Evolutionary conservation across 1,140 invertebrate genomes (phyloP), one percentile per base, ranked within the genome.

Genomic region (Gonioctena quinquepunctata): DNA sequence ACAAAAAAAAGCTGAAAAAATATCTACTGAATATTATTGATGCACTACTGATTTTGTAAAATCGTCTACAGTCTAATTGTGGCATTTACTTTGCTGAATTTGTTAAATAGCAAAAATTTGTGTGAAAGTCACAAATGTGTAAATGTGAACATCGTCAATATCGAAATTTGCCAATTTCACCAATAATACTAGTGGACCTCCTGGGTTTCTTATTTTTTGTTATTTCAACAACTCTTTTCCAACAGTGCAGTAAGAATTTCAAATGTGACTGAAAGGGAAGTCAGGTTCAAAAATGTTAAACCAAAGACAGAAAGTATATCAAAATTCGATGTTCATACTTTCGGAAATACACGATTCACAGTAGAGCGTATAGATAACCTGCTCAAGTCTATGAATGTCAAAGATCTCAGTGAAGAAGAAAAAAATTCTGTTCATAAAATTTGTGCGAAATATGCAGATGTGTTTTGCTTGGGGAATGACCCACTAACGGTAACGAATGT

Each of bases 401-500:
- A 71, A 42, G 57, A 74, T 66, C 60, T 79, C 52, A 75, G 75
- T 59, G 67, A 13, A 22, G 75, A 79, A 61, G 78, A 79, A 70
- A 63, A 52, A 66, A 8, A n/a, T 22, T 52, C 69, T 19, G 69
- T 74, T 49, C 66, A 73, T 56, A 72, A 68, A 69, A 74, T 78
- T 66, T 77, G 70, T 61, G 72, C 69, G 4, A 81, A 80, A 71
- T 81, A 74, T 68, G 26, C 69, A 6, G 78, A 78, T 57, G 59
- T 79, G 56, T 81, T 79, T 69, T 66, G 65, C 25, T 65, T 77
- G 52, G 65, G 68, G 19, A 75, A 73, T 63, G 80, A 81, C 52
- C 68, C 69, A 23, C 57, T 79, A 52, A 27, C 57, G 2, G 66
- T 49, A 27, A 77, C 69, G 7, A 74, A 76, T 61, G 42, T 79